A percentile compares a stretch with the other conserved stretches of the same genome.
phyloP scores from a whole-genome alignment of 2,888 invertebrate species.

The Drosophila borealis region DNA sequence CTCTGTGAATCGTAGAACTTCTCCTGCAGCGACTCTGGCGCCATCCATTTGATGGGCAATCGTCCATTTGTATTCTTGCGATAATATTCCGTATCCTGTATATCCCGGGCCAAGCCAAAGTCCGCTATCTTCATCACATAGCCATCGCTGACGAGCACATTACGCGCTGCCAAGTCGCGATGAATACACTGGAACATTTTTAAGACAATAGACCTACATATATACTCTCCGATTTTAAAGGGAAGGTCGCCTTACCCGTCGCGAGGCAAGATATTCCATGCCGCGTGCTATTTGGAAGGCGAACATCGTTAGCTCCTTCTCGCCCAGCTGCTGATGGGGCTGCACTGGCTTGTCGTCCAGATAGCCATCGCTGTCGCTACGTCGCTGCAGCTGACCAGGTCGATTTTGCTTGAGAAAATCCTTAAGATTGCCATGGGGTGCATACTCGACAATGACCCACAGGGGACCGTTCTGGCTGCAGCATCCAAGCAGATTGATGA shows the following conservation, averaged over 20 bases:
- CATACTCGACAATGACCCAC: slow-evolving; percentile 95
- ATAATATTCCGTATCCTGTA: slow-evolving; percentile 97
- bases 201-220: slow-evolving; percentile 33
- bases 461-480: slow-evolving; percentile 97
- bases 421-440: slow-evolving; percentile 96
- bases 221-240: background rate
- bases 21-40: slow-evolving; percentile 98
- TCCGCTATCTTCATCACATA: slow-evolving; percentile 98
- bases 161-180: slow-evolving; percentile 98
- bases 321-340: slow-evolving; percentile 87
- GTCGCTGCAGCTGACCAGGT: slow-evolving; percentile 65
- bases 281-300: slow-evolving; percentile 98
- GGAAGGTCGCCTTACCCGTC: slow-evolving; percentile 86
- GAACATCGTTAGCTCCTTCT: slow-evolving; percentile 97
- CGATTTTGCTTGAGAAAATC: slow-evolving; percentile 95
- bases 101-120: slow-evolving; percentile 98
- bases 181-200: slow-evolving; percentile 92
- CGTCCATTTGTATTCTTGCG: slow-evolving; percentile 98
- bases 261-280: slow-evolving; percentile 98
- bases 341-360: slow-evolving; percentile 62
- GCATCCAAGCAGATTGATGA: slow-evolving; percentile 97
- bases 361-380: slow-evolving; percentile 76
- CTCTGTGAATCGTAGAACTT: slow-evolving; percentile 97
- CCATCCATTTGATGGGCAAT: slow-evolving; percentile 99
- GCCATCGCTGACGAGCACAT: slow-evolving; percentile 97